Conservation (phyloP, 2,888 invertebrate species). For the Masnerella sp. region DNA sequence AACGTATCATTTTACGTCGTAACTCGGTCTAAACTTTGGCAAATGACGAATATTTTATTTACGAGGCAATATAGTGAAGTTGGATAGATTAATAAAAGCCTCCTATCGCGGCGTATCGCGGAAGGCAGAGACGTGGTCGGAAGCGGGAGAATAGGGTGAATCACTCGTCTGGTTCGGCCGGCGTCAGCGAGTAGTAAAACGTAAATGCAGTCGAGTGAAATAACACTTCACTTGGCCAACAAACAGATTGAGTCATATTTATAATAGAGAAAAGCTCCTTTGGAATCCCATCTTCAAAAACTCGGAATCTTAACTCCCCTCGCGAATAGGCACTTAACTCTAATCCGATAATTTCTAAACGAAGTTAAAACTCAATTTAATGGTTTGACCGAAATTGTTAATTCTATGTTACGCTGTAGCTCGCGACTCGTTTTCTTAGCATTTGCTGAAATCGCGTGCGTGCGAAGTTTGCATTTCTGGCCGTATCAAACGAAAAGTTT, state of each 20-base stretch:
- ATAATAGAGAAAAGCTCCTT: conserved; percentile 13
- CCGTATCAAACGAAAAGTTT: conserved; percentile 16
- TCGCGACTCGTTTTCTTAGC: not conserved
- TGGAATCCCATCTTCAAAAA: too few species aligned
- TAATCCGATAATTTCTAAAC: too few species aligned
- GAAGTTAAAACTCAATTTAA: too few species aligned
- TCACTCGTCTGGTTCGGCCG: conserved; percentile 54
- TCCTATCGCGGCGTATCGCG: conserved; percentile 13
- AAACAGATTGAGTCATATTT: conserved; percentile 33
- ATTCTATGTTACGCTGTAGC: not conserved
- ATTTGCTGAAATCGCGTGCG: conserved; percentile 29
- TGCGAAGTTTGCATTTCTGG: conserved; percentile 15
- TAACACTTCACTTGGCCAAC: conserved; percentile 30
- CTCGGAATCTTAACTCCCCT: too few species aligned
- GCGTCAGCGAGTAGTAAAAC: conserved; percentile 58
- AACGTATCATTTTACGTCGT: too few species aligned
- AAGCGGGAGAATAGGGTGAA: conserved; percentile 51
- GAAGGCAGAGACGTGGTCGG: conserved; percentile 16
- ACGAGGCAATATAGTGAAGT: conserved; percentile 46
- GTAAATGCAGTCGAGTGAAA: conserved; percentile 48
- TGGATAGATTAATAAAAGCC: conserved; percentile 49
- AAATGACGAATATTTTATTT: conserved; percentile 12
- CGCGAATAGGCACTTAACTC: too few species aligned
- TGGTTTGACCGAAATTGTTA: too few species aligned
- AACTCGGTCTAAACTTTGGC: too few species aligned